Base-by-base conservation (phyloP, 1,140 invertebrate genomes). In the Oreohelix idahoensis region DNA sequence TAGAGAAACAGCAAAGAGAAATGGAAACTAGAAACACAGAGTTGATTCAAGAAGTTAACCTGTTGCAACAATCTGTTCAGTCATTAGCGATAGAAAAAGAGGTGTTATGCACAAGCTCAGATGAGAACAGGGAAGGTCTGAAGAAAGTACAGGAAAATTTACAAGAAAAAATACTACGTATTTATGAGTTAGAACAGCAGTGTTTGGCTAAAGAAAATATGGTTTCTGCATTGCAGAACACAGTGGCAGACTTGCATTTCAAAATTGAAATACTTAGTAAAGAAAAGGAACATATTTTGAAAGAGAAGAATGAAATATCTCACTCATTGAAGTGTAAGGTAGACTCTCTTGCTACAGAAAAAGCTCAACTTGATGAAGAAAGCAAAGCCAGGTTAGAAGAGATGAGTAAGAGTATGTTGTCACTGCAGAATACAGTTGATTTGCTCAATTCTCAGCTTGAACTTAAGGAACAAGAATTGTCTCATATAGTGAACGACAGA, bases 401-500 rank as follows among this genome's bases (percentile, higher is more conserved):
- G 26, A 66, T 11, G 26, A 5, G 63, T 11, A 10, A 66, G 23
- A 35, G 32, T 66, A 26, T 66, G 10, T n/a, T n/a, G n/a, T n/a
- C n/a, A 10, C 69, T 36, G 20, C 69, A 71, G 26, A n/a, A 58
- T 4, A 23, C 53, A 70, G 11, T 79, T 8, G 42, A 23, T 13
- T 32, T 79, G 13, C 36, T 79, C 11, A 79, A 13, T n/a, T 79
- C 63, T 38, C 78, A 79, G 78, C 78, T 79, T 26, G 36, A 69
- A 32, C 39, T 79, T 45, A 79, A 79, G 29, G 78, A 79, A 42
- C 36, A 70, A 10, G 78, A 79, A 42, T 15, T 69, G 35, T 5
- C 38, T 26, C 78, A 79, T 63, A 38, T 70, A 38, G 26, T 58
- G 29, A 26, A 70, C 2, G 63, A 79, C 13, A 45, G 36, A 23